Percentiles rank a stretch among this genome's conserved stretches.
These are phyloP conservation scores for Pristionchus entomophagus DNA, from an alignment of 2,888 invertebrate species.

Conservation along the genomic window DNA sequence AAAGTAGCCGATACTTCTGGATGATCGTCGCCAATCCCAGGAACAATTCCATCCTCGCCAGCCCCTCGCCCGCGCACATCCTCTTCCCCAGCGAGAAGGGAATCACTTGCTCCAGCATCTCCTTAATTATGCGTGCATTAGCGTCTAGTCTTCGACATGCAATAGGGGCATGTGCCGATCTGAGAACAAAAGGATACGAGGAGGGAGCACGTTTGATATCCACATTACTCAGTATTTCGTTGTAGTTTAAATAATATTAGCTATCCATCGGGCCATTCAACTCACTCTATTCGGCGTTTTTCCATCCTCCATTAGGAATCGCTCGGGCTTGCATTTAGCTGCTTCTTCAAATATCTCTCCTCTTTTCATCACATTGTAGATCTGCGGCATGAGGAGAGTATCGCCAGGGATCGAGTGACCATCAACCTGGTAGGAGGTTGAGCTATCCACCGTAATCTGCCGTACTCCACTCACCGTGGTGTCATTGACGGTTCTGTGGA, in stretches of 20 bases:
- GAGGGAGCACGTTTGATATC: too few relatives aligned
- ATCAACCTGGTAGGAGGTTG: not conserved
- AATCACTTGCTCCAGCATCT: not conserved
- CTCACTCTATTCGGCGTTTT: constrained; percentile 57
- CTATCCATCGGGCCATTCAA: too few relatives aligned
- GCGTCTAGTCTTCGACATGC: too few relatives aligned
- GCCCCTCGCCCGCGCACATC: constrained; percentile 36
- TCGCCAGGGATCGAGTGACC: constrained; percentile 11
- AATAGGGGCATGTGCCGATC: too few relatives aligned
- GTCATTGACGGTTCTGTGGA: not conserved
- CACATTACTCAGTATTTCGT: too few relatives aligned
- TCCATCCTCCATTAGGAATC: constrained; percentile 59
- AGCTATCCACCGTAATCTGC: not conserved
- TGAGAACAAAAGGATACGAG: too few relatives aligned
- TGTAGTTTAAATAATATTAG: too few relatives aligned
- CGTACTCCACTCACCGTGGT: constrained; percentile 14
- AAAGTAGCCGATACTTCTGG: constrained; percentile 33
- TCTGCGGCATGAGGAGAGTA: constrained; percentile 18
- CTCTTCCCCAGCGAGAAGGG: constrained; percentile 6
- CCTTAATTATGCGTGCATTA: too few relatives aligned
- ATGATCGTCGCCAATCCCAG: not conserved
- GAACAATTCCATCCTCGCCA: constrained; percentile 41
- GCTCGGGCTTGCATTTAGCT: constrained; percentile 57
- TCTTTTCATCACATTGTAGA: not conserved
- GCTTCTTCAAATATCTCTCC: constrained; percentile 51